Percentiles rank a stretch among this genome's conserved stretches.
Conservation (phyloP, 2,113 vertebrate species). For the Origma solitaria region DNA sequence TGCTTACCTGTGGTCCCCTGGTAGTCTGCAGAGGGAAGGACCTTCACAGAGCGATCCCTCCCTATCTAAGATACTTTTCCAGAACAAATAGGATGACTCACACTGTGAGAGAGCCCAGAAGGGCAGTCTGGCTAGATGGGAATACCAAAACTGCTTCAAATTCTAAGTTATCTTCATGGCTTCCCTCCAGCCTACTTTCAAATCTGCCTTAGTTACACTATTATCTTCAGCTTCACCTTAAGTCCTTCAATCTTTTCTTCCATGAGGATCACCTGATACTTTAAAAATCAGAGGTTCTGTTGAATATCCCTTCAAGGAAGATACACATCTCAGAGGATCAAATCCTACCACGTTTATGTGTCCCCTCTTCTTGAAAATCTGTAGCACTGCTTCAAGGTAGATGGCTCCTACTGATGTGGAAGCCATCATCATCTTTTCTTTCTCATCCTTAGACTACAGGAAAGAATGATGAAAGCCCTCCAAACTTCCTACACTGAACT, state of each 20-base stretch:
- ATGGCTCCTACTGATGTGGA: neutral
- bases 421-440: neutral
- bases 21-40: neutral
- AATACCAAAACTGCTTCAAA: neutral
- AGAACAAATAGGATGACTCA: neutral
- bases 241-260: neutral
- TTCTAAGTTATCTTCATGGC: neutral
- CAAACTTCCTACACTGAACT: conserved; percentile 47
- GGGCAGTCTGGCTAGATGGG: neutral
- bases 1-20: neutral
- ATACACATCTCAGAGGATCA: neutral
- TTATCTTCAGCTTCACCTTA: neutral
- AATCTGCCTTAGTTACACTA: neutral
- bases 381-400: neutral
- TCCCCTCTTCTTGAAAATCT: neutral
- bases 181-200: neutral
- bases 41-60: neutral
- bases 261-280: neutral
- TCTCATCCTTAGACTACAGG: neutral
- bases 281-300: neutral
- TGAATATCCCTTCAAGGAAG: neutral
- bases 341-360: neutral
- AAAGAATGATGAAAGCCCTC: conserved; percentile 16
- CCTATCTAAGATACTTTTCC: neutral
- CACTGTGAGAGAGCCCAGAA: neutral